Evolutionary conservation across 1,140 invertebrate species (phyloP).

Genomic region (Rhagoletis zephyria): DNA sequence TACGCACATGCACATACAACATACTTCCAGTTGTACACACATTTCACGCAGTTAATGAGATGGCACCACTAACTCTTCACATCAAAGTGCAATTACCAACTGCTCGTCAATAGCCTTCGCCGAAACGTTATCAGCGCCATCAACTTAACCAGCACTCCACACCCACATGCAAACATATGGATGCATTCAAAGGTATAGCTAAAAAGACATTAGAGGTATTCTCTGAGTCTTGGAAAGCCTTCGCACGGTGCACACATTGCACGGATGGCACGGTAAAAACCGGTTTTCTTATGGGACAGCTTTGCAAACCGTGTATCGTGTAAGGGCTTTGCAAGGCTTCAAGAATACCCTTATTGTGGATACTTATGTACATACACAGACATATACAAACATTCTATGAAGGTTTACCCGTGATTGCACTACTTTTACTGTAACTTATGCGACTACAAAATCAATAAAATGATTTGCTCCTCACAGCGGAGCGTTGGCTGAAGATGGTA

Average conservation of each 20-base stretch:
- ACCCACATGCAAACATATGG: background rate
- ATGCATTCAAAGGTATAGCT: background rate
- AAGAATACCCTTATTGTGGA: no score
- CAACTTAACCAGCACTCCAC: conserved; percentile 5
- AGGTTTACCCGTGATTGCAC: no score
- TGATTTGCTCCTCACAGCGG: background rate
- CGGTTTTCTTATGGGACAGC: no score
- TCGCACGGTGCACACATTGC: no score
- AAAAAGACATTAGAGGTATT: no score
- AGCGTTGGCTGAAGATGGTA: background rate
- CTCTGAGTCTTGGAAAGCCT: no score
- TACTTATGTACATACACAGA: background rate
- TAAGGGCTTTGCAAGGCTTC: no score
- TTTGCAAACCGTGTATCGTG: no score
- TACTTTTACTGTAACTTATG: background rate
- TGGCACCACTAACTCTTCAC: conserved; percentile 41
- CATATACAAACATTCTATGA: background rate
- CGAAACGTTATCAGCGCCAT: conserved; percentile 33
- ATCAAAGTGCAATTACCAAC: conserved; percentile 46
- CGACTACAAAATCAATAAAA: conserved; percentile 7
- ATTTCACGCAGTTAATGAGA: conserved; percentile 32
- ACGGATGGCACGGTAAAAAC: no score
- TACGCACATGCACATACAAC: background rate
- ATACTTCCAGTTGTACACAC: background rate
- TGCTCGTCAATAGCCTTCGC: conserved; percentile 41